A percentile compares a stretch with the other conserved stretches of the same genome.
phyloP scores from a whole-genome alignment of 2,113 vertebrate genomes.

The Mohoua ochrocephala region DNA sequence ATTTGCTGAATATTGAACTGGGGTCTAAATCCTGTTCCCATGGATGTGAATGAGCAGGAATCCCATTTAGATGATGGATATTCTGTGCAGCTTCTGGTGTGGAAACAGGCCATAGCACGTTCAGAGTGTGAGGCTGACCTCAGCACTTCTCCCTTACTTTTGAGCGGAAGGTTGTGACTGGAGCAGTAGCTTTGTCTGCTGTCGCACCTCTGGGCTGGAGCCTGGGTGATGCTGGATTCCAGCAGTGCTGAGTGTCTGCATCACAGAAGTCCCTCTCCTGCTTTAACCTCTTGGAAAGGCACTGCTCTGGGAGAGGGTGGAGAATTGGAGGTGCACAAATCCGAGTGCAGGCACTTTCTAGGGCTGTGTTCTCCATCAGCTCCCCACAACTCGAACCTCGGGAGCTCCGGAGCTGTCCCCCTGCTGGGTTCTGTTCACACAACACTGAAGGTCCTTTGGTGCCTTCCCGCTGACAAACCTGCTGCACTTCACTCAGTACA shows the following conservation, averaged over 20 bases:
- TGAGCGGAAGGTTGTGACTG: neutral
- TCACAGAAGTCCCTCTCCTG: neutral
- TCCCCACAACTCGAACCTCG: neutral
- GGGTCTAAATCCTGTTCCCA: neutral
- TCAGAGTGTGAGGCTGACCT: neutral
- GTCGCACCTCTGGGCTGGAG: neutral
- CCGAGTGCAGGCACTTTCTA: rapidly evolving
- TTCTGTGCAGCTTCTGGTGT: neutral
- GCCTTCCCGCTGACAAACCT: neutral
- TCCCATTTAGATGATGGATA: neutral
- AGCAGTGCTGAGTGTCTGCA: rapidly evolving
- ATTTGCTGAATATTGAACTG: neutral
- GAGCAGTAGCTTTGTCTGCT: neutral
- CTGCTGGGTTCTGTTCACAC: neutral
- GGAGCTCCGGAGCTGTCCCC: neutral
- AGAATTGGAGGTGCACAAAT: neutral
- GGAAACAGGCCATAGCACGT: rapidly evolving
- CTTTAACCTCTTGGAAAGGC: neutral
- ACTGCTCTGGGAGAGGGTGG: neutral
- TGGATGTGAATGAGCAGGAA: neutral
- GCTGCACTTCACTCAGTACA: neutral
- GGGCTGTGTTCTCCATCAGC: neutral
- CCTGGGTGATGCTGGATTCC: neutral
- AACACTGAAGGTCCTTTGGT: neutral
- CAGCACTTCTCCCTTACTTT: neutral